A percentile compares a stretch with the other conserved stretches of the same genome.
phyloP scores from a whole-genome alignment of 2,797 vertebrate species.

The Oceanodroma leucorhoa region DNA sequence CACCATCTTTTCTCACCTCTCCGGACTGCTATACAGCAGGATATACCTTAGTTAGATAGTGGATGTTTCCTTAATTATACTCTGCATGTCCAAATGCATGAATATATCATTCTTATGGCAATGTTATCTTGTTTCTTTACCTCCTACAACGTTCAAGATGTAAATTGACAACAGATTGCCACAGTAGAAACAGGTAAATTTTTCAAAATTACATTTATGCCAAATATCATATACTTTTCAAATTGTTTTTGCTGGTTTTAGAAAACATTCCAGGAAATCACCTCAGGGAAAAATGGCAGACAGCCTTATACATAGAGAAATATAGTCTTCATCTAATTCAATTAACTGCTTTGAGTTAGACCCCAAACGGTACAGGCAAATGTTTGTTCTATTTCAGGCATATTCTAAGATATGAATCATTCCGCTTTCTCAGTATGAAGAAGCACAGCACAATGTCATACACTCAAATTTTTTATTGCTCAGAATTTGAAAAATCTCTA shows the following conservation, averaged over 20 bases:
- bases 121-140: neutral
- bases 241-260: neutral
- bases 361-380: neutral
- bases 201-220: neutral
- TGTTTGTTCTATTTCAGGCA: neutral
- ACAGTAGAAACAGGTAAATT: neutral
- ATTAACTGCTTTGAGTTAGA: slow-evolving; percentile 10
- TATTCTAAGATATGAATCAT: neutral
- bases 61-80: neutral
- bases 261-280: neutral
- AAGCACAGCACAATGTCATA: fast-evolving
- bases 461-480: neutral
- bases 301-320: neutral
- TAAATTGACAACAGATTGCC: neutral
- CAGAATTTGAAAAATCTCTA: neutral
- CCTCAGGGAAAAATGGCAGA: neutral
- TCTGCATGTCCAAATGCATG: neutral
- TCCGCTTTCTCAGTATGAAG: neutral
- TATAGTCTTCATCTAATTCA: slow-evolving; percentile 12
- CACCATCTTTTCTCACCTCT: neutral
- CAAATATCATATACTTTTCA: neutral
- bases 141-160: neutral
- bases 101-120: neutral
- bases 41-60: neutral
- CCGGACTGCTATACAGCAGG: neutral